Evolutionary conservation across 2,888 invertebrate species (phyloP), one percentile per base, ranked within the genome.

Genomic region (Archips xylosteana): DNA sequence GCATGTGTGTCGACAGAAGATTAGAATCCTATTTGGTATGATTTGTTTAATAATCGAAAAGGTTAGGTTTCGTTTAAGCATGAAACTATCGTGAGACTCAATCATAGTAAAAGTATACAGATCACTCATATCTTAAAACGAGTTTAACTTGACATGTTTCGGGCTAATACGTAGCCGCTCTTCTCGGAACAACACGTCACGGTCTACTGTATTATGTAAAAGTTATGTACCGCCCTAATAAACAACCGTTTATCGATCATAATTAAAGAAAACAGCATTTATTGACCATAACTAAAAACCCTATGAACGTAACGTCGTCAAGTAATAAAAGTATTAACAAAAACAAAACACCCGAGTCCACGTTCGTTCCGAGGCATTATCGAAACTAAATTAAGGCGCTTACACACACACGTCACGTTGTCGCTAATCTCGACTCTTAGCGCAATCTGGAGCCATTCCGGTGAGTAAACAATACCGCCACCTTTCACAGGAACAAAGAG

Each of bases 371-470:
- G 62, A 81, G 78, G 81, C 81, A 84, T 85, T 87, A 88, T 86
- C 80, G 85, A 85, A 85, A 86, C 83, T 83, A 84, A 87, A 89
- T 89, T 87, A 88, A 84, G 86, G 82, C 83, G 80, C 83, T 89
- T 87, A 85, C 84, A 89, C 83, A 89, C 83, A 86, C 90, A 87
- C 85, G 84, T 92, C 91, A 92, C 92, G 91, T 91, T 89, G 89
- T 90, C 90, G 87, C 88, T 92, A 92, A 92, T 92, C 91, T 91
- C 86, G 85, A 88, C 91, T 92, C 89, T 92, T 90, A 90, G 88
- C 89, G 88, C 90, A 92, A 92, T 92, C 92, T 90, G 87, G 83
- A 83, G 79, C 88, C 84, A 88, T 91, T 89, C 87, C 86, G 80
- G 83, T 83, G 88, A 87, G 89, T 88, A 92, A 93, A 93, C 92